Evolutionary conservation across 2,888 invertebrate genomes (phyloP).

Genomic region (Acanthosoma haemorrhoidale): DNA sequence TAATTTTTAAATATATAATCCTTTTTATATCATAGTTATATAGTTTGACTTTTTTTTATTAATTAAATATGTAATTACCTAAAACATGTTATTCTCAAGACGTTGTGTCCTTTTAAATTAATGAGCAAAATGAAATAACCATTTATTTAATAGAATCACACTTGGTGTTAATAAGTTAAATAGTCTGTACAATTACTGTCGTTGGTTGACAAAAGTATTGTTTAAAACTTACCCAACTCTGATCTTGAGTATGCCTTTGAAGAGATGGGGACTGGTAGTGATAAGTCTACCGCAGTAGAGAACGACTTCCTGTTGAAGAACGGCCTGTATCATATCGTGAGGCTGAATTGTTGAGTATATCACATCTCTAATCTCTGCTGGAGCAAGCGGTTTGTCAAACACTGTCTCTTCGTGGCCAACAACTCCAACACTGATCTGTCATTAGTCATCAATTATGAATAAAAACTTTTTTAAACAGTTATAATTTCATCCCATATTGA

Average conservation of each 20-base stretch:
- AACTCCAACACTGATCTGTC: constrained; percentile 82
- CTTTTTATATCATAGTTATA: too few relatives aligned
- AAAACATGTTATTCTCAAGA: too few relatives aligned
- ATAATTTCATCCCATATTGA: neutral
- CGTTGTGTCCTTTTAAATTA: neutral
- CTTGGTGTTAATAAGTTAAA: too few relatives aligned
- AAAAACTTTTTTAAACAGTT: neutral
- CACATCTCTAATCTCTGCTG: constrained; percentile 86
- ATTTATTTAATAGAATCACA: too few relatives aligned
- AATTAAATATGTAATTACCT: too few relatives aligned
- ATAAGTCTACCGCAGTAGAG: constrained; percentile 90
- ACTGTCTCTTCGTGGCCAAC: constrained; percentile 90
- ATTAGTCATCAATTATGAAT: neutral
- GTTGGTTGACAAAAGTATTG: too few relatives aligned
- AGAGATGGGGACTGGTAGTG: constrained; percentile 87
- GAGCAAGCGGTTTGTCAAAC: constrained; percentile 97
- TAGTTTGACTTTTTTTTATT: too few relatives aligned
- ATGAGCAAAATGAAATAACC: too few relatives aligned
- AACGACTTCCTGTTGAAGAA: constrained; percentile 87
- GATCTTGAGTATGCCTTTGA: constrained; percentile 85
- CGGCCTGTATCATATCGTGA: constrained; percentile 85
- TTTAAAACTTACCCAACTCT: constrained; percentile 62
- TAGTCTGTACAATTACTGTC: too few relatives aligned
- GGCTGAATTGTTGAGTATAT: constrained; percentile 87
- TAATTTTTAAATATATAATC: too few relatives aligned